Conservation (phyloP, 2,888 invertebrate species). For the Himalopsyche anomala region DNA sequence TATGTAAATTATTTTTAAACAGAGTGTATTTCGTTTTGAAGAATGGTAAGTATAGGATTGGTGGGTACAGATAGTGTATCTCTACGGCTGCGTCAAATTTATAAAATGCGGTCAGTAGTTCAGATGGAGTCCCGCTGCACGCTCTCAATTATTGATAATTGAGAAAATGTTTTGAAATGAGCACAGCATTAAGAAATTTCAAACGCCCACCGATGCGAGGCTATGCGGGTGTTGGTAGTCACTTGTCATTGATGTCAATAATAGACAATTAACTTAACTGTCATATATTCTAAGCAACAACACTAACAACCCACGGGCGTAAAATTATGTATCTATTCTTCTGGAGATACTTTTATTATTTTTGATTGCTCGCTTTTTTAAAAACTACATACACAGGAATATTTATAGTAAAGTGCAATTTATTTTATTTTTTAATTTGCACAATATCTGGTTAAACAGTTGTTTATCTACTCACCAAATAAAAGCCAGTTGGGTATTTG, state of each 20-base stretch:
- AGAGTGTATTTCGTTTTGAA: too few relatives aligned
- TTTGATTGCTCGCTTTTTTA: too few relatives aligned
- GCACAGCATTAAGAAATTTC: background rate
- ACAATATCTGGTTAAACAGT: too few relatives aligned
- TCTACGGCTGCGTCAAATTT: background rate
- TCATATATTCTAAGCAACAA: background rate
- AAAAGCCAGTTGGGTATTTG: too few relatives aligned
- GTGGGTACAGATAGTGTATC: background rate
- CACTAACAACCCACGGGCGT: too few relatives aligned
- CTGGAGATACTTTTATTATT: too few relatives aligned
- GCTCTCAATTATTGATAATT: constrained; percentile 31
- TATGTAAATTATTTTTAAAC: too few relatives aligned
- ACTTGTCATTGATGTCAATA: constrained; percentile 24
- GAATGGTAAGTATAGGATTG: background rate
- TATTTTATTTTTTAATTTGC: too few relatives aligned
- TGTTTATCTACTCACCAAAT: too few relatives aligned
- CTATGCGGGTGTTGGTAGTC: constrained; percentile 15
- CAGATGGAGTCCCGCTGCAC: constrained; percentile 9
- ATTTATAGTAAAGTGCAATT: too few relatives aligned
- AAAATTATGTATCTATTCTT: too few relatives aligned
- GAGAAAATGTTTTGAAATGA: constrained; percentile 20
- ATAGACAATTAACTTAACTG: constrained; percentile 22
- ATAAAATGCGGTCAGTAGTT: constrained; percentile 16
- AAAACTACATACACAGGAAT: too few relatives aligned
- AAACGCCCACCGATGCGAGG: constrained; percentile 16